These are phyloP conservation scores for Xanthorhoe designata DNA, from an alignment of 2,888 invertebrate genomes.

Conservation along the genomic window DNA sequence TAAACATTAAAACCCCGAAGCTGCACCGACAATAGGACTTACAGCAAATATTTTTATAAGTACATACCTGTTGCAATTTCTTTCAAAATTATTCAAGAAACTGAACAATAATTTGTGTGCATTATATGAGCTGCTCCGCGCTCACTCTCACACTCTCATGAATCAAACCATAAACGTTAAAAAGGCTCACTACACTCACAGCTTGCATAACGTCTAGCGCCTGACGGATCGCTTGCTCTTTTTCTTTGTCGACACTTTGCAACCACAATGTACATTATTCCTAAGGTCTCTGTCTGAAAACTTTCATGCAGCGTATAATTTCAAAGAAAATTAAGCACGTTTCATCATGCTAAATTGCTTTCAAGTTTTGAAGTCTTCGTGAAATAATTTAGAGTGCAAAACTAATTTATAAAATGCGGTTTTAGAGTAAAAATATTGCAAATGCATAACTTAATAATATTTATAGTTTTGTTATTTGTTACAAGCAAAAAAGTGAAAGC, in stretches of 20 bases:
- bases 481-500: too few relatives aligned
- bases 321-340: conserved; percentile 58
- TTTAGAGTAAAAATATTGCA: neutral
- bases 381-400: neutral
- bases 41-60: neutral
- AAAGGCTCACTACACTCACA: conserved; percentile 37
- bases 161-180: conserved; percentile 34
- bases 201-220: conserved; percentile 47
- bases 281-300: conserved; percentile 60
- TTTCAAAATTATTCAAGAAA: neutral
- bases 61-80: neutral
- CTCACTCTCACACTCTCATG: conserved; percentile 12
- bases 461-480: too few relatives aligned
- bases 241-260: conserved; percentile 53
- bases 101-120: conserved; percentile 1
- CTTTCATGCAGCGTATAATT: conserved; percentile 64
- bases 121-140: neutral
- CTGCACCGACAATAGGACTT: neutral
- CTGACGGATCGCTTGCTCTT: conserved; percentile 58
- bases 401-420: neutral
- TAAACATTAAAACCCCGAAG: neutral
- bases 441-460: too few relatives aligned
- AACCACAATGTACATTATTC: conserved; percentile 58
- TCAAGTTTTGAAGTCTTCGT: conserved; percentile 8
- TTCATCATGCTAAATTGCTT: conserved; percentile 40